These are phyloP conservation scores for Bombus balteatus DNA, from an alignment of 1,140 invertebrate species.

Conservation along the genomic window DNA sequence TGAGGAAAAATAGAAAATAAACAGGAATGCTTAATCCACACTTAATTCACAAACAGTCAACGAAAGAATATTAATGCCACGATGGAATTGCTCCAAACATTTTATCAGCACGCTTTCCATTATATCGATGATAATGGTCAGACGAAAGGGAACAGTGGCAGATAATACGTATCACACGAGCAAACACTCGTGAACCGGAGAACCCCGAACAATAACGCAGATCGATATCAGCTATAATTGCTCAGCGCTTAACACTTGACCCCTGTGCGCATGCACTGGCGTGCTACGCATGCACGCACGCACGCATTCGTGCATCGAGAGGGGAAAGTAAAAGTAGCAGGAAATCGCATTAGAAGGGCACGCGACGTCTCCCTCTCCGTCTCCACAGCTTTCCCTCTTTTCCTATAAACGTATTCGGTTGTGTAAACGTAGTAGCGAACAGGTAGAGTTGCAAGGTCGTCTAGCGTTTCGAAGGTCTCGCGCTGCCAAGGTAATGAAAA, in stretches of 20 bases:
- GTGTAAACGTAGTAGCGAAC: background rate
- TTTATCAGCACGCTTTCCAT: background rate
- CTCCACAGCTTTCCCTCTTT: background rate
- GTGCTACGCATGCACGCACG: conserved; percentile 9
- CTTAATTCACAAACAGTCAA: background rate
- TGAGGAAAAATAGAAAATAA: too few species aligned
- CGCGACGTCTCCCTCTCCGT: background rate
- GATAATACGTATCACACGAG: conserved; percentile 22
- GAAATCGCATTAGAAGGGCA: conserved; percentile 46
- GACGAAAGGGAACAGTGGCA: background rate
- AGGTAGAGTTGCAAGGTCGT: conserved; percentile 44
- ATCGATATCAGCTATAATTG: conserved; percentile 57
- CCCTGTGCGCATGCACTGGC: conserved; percentile 31
- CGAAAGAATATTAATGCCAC: background rate
- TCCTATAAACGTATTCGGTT: background rate
- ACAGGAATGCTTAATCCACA: background rate
- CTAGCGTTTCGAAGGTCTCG: conserved; percentile 27
- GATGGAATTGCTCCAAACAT: background rate
- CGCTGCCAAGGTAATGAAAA: conserved; percentile 33
- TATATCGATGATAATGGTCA: background rate
- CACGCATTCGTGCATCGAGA: conserved; percentile 33
- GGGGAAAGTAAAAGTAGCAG: conserved; percentile 52
- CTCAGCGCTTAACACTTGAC: conserved; percentile 57
- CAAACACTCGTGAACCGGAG: conserved; percentile 17
- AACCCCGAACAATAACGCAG: conserved; percentile 44